Base-by-base conservation (phyloP, 2,113 vertebrate genomes). In the Pseudopipra pipra region DNA sequence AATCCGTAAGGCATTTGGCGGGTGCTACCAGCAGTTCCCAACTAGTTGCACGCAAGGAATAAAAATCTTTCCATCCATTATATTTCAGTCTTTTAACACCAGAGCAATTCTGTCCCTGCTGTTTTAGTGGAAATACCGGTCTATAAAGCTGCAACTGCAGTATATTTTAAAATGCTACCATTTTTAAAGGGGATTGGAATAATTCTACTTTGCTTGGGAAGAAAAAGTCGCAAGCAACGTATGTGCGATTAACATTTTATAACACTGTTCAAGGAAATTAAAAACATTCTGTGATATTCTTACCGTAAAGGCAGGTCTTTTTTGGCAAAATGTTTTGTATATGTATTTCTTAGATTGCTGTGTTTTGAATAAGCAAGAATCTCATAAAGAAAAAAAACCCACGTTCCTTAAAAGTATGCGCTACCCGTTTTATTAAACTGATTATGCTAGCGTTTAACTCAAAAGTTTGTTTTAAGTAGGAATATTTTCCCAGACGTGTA, bases 241-340 rank as follows among this genome's bases (percentile, higher is more conserved):
- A 88, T 11, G 85, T 74, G 78, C 94, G 96, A 96, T 97, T 86
- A 94, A 93, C 54, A 88, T 96, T 97, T 97, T 96, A 96, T 97
- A 98, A 97, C 80, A 80, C 83, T 97, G 95, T 96, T 97, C 93
- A 92, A 97, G 97, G 97, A 97, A 97, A 97, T 95, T 94, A 97
- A 97, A 95, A 98, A 97, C 97, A 97, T 94, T 97, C 96, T 92
- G 72, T 79, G 97, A 95, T 95, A 94, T 92, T 97, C 97, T 96
- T 91, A 47, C 73, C 54, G 93, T 37, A 83, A 89, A 93, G 71
- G 71, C 63, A 85, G 66, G 76, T 73, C 63, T 66, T 76, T 89
- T 93, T 85, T 97, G 94, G 96, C 96, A 87, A 95, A 90, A 78
- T 31, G 65, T 93, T 96, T 94, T 93, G 91, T 95, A 89, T 96